These are phyloP conservation scores for Potamarius usumacintae DNA, from an alignment of 2,113 vertebrate species.

Conservation along the genomic window DNA sequence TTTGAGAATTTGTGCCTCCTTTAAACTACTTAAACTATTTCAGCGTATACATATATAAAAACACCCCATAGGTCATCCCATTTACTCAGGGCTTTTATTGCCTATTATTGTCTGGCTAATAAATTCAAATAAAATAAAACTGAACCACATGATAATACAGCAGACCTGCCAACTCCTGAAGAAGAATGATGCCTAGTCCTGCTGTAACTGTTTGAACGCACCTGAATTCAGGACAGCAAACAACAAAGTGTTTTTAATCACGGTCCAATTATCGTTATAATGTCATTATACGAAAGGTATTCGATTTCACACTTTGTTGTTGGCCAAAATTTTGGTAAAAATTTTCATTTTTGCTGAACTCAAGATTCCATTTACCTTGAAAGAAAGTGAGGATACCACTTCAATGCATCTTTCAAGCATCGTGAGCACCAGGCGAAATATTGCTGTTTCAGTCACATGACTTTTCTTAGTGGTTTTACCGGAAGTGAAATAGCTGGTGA, in stretches of 20 bases:
- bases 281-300: not conserved
- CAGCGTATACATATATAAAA: not conserved
- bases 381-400: not conserved
- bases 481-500: too few species aligned
- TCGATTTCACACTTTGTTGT: not conserved
- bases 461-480: too few species aligned
- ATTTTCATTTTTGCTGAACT: not conserved
- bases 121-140: conserved; percentile 14
- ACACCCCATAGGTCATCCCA: not conserved
- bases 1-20: not conserved
- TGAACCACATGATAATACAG: not conserved
- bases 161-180: not conserved
- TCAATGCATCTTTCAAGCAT: not conserved
- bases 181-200: not conserved
- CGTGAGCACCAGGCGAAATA: not conserved
- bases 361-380: not conserved
- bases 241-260: not conserved
- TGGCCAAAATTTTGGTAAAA: not conserved
- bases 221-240: not conserved
- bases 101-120: conserved; percentile 14
- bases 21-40: not conserved
- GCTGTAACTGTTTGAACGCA: not conserved
- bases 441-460: not conserved
- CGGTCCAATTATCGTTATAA: not conserved
- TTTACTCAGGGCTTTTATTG: conserved; percentile 2